Evolutionary conservation across 2,888 invertebrate genomes (phyloP), one percentile per base, ranked within the genome.

Genomic region (Drosophila tanythrix): DNA sequence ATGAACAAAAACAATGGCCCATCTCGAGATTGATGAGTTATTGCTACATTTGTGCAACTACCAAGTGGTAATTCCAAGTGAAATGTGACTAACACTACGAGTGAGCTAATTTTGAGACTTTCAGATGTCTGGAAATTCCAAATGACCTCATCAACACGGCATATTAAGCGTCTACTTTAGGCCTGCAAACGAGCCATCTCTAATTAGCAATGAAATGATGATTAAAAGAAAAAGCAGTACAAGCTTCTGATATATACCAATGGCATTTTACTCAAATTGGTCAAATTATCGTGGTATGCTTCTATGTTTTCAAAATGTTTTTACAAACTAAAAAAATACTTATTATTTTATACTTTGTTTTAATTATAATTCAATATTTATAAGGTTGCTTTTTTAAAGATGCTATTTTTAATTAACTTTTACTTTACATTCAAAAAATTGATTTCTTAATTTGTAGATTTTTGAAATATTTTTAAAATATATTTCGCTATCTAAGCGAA

Each of bases 21-120:
- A 79, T 59, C 74, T 69, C 10, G 51, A 65, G 25, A 25, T 55
- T n/a, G 65, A 61, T 79, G 59, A 63, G 67, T 29, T 57, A 33
- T 43, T 21, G 21, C 60, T 69, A 66, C 48, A 53, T 21, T 50
- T 70, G 82, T 88, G 80, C 76, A 70, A 63, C 68, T 69, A 83
- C 51, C 71, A 67, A 43, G 56, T 81, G 51, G 27, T 38, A 40
- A 62, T 35, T 52, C 36, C 48, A 38, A 29, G 58, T 64, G 58
- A 71, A 51, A 27, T 53, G 66, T 53, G 51, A 27, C 60, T 58
- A 52, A 61, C 52, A 65, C 59, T 65, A 60, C 56, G 48, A 11
- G 71, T 75, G 72, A 62, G 21, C 25, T 13, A 66, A 52, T 73
- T 77, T 76, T 5, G 33, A 61, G 29, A 48, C n/a, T 50, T 65